A percentile compares a stretch with the other conserved stretches of the same genome.
These are phyloP conservation scores for Phortica variegata DNA, from an alignment of 1,140 invertebrate species.

Conservation along the genomic window DNA sequence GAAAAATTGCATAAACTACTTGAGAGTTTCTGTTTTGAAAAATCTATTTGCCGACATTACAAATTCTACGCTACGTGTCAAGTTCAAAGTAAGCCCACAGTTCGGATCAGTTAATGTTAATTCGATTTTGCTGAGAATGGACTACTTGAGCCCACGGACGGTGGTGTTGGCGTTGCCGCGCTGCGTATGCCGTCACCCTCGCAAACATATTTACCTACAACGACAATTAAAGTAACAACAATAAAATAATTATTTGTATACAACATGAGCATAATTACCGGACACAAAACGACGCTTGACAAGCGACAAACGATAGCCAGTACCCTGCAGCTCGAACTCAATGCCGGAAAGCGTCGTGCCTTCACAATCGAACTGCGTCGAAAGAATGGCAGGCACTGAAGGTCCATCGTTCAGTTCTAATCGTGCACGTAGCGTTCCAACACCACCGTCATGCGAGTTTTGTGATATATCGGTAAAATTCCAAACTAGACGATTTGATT, in stretches of 20 bases:
- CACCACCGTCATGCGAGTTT: conserved; percentile 81
- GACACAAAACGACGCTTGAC: conserved; percentile 93
- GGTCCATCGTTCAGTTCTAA: conserved; percentile 83
- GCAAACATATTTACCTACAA: conserved; percentile 81
- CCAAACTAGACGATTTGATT: conserved; percentile 84
- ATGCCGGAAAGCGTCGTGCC: conserved; percentile 91
- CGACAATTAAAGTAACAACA: neutral
- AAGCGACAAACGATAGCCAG: conserved; percentile 89
- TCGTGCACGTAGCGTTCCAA: conserved; percentile 86
- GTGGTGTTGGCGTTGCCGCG: conserved; percentile 51
- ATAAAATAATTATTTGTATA: neutral
- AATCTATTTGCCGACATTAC: no score
- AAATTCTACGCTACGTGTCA: no score
- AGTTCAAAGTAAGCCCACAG: no score
- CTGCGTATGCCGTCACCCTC: conserved; percentile 69
- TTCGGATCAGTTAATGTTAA: no score
- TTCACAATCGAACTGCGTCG: conserved; percentile 92
- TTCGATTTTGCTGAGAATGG: conserved; percentile 56
- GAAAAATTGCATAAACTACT: no score
- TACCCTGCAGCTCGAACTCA: conserved; percentile 86
- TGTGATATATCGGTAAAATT: conserved; percentile 89
- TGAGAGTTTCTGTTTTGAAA: no score
- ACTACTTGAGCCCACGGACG: conserved; percentile 57
- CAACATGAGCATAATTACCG: conserved; percentile 62
- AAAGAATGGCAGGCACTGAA: conserved; percentile 78